Percentiles rank a stretch among this genome's conserved stretches.
Conservation (phyloP, 53 echinoderm and acorn worm species). For the Temnopleurus reevesii region DNA sequence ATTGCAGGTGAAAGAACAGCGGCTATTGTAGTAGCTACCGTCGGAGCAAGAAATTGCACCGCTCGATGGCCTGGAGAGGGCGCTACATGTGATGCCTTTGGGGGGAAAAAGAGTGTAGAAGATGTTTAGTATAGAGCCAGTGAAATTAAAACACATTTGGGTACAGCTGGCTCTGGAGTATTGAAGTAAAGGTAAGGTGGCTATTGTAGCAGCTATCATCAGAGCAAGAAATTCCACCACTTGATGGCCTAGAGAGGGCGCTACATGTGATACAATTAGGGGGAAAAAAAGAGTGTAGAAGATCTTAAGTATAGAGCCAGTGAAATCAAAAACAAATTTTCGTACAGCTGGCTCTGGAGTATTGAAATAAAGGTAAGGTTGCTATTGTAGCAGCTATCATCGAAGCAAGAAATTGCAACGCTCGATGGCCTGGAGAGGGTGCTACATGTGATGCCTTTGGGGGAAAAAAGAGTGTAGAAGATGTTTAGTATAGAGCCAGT, state of each 20-base stretch:
- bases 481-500: too few relatives aligned
- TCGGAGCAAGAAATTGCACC: constrained; percentile 60
- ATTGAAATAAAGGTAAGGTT: constrained; percentile 40
- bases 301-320: too few relatives aligned
- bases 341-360: too few relatives aligned
- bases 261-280: constrained; percentile 55
- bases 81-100: constrained; percentile 54
- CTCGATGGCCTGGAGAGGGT: constrained; percentile 34
- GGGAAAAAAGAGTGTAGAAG: not conserved
- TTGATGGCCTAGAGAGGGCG: constrained; percentile 24
- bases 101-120: not conserved
- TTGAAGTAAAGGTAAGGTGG: too few relatives aligned
- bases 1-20: constrained; percentile 59
- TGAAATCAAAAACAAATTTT: too few relatives aligned
- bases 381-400: constrained; percentile 56
- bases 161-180: too few relatives aligned
- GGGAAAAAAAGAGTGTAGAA: too few relatives aligned
- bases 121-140: too few relatives aligned
- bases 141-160: too few relatives aligned
- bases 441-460: constrained; percentile 52
- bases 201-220: constrained; percentile 57
- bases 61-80: constrained; percentile 33
- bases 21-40: constrained; percentile 54
- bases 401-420: constrained; percentile 53
- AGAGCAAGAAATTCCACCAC: constrained; percentile 57